These are phyloP conservation scores for Carterocephalus palaemon DNA, from an alignment of 2,888 invertebrate genomes.

Conservation along the genomic window DNA sequence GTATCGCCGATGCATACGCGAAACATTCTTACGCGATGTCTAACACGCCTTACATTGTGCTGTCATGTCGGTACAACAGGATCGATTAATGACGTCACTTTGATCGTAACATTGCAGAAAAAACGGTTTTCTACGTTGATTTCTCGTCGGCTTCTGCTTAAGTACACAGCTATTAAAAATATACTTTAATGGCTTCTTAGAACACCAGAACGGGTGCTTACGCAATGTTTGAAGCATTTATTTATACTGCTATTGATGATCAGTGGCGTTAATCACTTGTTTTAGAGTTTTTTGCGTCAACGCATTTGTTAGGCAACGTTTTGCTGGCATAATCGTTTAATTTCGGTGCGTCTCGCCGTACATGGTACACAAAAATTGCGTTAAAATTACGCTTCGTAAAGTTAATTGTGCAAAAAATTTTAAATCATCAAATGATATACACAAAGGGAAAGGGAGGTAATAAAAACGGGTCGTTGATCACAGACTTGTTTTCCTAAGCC, in stretches of 20 bases:
- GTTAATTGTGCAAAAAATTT: constrained; percentile 18
- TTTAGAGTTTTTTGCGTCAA: constrained; percentile 19
- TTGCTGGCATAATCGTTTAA: neutral
- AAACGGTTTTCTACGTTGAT: constrained; percentile 52
- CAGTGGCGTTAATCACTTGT: constrained; percentile 36
- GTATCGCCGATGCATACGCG: constrained; percentile 17
- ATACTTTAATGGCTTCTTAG: constrained; percentile 62
- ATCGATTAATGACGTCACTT: constrained; percentile 59
- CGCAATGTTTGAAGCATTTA: constrained; percentile 53
- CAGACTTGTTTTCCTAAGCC: no score
- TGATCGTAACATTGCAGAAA: constrained; percentile 47
- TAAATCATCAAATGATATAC: constrained; percentile 1
- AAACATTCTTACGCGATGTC: constrained; percentile 27
- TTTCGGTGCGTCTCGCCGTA: neutral
- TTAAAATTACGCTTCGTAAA: constrained; percentile 16
- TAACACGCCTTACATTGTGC: constrained; percentile 15
- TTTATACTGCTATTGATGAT: constrained; percentile 45
- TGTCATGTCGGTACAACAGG: constrained; percentile 16
- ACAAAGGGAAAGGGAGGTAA: neutral
- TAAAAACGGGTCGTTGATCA: no score
- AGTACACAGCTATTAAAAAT: constrained; percentile 53
- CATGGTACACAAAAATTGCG: neutral
- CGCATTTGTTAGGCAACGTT: constrained; percentile 2
- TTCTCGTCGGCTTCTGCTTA: constrained; percentile 45
- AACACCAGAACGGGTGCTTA: constrained; percentile 57